Evolutionary conservation across 1,140 invertebrate species (phyloP).

Genomic region (Drosophila gunungcola): DNA sequence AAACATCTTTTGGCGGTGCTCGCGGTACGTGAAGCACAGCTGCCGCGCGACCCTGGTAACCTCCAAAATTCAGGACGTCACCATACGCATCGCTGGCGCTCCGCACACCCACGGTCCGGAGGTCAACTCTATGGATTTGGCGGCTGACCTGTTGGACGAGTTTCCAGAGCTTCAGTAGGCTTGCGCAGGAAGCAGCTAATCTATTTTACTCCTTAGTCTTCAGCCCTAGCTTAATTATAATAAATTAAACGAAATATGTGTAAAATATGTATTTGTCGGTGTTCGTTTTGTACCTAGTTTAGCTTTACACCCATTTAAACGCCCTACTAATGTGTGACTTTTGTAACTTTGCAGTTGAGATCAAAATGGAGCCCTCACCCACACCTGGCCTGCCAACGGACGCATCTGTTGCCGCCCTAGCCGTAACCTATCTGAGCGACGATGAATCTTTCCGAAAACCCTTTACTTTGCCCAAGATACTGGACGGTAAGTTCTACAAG

Average conservation of each 20-base stretch:
- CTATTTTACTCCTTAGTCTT: conserved; percentile 13
- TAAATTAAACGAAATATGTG: conserved; percentile 51
- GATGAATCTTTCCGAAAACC: conserved; percentile 68
- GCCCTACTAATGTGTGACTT: conserved; percentile 27
- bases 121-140: conserved; percentile 66
- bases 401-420: conserved; percentile 12
- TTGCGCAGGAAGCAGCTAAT: not conserved
- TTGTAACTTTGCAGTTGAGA: conserved; percentile 41
- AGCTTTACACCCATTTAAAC: not conserved
- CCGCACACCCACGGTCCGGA: conserved; percentile 80
- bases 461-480: conserved; percentile 69
- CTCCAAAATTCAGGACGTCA: conserved; percentile 70
- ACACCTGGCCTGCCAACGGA: conserved; percentile 14
- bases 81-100: conserved; percentile 68
- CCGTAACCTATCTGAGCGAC: conserved; percentile 50
- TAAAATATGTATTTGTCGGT: conserved; percentile 7
- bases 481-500: conserved; percentile 83
- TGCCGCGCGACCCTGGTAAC: conserved; percentile 82
- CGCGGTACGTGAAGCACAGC: conserved; percentile 79
- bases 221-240: conserved; percentile 40
- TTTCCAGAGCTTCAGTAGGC: conserved; percentile 56
- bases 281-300: conserved; percentile 36
- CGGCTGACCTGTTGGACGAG: conserved; percentile 71
- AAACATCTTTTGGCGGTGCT: conserved; percentile 84
- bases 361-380: conserved; percentile 52